Conservation (phyloP, 2,888 invertebrate genomes). For the Drosophila picticornis region DNA sequence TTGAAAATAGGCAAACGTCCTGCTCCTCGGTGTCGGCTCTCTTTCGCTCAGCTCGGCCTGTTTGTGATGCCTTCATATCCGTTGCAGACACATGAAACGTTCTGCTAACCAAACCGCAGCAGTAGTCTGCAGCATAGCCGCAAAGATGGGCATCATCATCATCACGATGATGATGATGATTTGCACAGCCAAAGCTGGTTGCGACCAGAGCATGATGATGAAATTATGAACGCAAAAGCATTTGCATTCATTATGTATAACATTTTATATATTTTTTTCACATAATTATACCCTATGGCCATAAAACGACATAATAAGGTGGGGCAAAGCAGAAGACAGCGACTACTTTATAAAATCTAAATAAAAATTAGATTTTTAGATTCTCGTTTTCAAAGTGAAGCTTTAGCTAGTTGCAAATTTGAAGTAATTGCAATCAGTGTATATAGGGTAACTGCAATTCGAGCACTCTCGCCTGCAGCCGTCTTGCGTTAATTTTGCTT, state of each 20-base stretch:
- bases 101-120: slow-evolving; percentile 73
- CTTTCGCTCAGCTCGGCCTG: slow-evolving; percentile 48
- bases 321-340: not conserved
- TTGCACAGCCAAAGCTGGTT: slow-evolving; percentile 34
- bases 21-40: slow-evolving; percentile 16
- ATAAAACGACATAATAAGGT: not conserved
- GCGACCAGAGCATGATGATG: slow-evolving; percentile 60
- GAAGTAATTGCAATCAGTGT: not conserved
- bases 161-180: slow-evolving; percentile 12
- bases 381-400: not conserved
- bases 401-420: not conserved
- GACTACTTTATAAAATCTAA: not conserved
- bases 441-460: slow-evolving; percentile 16
- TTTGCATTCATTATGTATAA: slow-evolving; percentile 79
- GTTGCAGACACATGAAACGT: slow-evolving; percentile 80
- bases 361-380: not conserved
- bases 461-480: not conserved
- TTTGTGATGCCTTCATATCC: slow-evolving; percentile 81
- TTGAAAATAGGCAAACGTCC: slow-evolving; percentile 76
- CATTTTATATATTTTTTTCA: slow-evolving; percentile 43
- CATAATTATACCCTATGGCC: slow-evolving; percentile 39
- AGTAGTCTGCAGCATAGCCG: slow-evolving; percentile 57
- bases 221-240: slow-evolving; percentile 81
- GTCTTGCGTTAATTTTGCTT: slow-evolving; percentile 7
- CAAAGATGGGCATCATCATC: slow-evolving; percentile 42